Evolutionary conservation across 2,797 vertebrate genomes (phyloP), one percentile per base, ranked within the genome.

Genomic region (Poecilia velifera): DNA sequence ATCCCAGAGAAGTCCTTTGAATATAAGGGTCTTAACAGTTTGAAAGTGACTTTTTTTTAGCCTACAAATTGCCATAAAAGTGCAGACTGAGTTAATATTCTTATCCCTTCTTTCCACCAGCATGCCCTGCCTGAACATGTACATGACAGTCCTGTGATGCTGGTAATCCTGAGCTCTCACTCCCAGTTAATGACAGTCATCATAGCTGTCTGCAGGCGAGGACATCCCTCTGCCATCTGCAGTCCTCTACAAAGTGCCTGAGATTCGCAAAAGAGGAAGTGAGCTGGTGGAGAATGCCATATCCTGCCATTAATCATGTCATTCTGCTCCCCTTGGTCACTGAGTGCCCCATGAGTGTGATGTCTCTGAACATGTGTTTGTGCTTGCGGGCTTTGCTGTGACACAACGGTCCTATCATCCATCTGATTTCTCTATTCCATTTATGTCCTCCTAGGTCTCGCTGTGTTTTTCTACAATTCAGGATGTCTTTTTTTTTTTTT

Each of bases 131-230:
- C 84, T 88, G 64, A 68, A 74, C 83, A 78, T 5, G 13, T 73
- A 81, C 78, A 84, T 84, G 87, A 84, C 87, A 88, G 87, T 78
- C 77, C 76, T 89, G 87, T 86, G 87, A 82, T 81, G 74, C 79
- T 84, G 79, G 87, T 82, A 59, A 77, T 85, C 81, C 43, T 73
- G 79, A 82, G 79, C 45, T 82, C 77, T 81, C 82, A 82, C 86
- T 90, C 90, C 87, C 87, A 87, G 82, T 83, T 93, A 93, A 94
- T 93, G 90, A 90, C 87, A 84, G 90, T 92, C 89, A 93, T 93
- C 85, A 91, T 83, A 89, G 82, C 81, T 88, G 88, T 90, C 87
- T 83, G 82, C 85, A 81, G 88, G 86, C 86, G 77, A 62, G 68
- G 28, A 25, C 80, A 78, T 86, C 88, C 76, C 81, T 83, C 87